A percentile compares a stretch with the other conserved stretches of the same genome.
Conservation (phyloP, 1,140 invertebrate species). For the Drosophila seguyi region DNA sequence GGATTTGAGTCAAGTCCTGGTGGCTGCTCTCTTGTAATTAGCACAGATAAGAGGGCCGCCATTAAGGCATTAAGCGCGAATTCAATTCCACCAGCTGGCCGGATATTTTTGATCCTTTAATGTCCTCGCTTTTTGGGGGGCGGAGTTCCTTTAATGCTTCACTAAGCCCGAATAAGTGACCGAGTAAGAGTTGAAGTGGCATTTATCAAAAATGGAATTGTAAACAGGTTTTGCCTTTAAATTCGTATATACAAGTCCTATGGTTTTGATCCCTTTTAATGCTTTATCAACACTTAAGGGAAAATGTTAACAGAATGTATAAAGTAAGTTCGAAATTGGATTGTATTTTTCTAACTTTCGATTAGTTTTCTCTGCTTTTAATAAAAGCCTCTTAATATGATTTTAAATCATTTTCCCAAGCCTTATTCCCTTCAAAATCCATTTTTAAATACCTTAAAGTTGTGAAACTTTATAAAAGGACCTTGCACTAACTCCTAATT, state of each 20-base stretch:
- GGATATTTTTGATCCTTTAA: conserved; percentile 44
- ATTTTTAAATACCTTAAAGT: background rate
- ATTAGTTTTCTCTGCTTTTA: background rate
- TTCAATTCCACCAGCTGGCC: conserved; percentile 43
- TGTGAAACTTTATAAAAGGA: conserved; percentile 6
- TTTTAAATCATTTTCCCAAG: accelerated
- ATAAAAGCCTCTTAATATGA: too few species aligned
- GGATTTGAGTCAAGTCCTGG: conserved; percentile 55
- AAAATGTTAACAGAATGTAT: conserved; percentile 6
- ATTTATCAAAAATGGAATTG: conserved; percentile 36
- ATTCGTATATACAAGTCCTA: background rate
- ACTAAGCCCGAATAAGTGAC: conserved; percentile 41
- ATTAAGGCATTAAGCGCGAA: conserved; percentile 37
- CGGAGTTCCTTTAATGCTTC: conserved; percentile 20
- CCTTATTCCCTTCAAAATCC: background rate
- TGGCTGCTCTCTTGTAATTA: conserved; percentile 58
- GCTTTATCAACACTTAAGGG: background rate
- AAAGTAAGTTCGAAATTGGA: background rate
- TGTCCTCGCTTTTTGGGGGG: background rate
- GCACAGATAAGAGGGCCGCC: conserved; percentile 43
- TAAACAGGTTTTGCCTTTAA: conserved; percentile 13
- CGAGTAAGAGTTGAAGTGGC: too few species aligned
- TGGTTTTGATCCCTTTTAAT: conserved; percentile 1
- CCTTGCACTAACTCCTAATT: conserved; percentile 22
- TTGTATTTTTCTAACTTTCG: background rate